Percentiles rank a stretch among this genome's conserved stretches.
These are phyloP conservation scores for Diceros bicornis DNA, from an alignment of 2,797 vertebrate species.

Conservation along the genomic window DNA sequence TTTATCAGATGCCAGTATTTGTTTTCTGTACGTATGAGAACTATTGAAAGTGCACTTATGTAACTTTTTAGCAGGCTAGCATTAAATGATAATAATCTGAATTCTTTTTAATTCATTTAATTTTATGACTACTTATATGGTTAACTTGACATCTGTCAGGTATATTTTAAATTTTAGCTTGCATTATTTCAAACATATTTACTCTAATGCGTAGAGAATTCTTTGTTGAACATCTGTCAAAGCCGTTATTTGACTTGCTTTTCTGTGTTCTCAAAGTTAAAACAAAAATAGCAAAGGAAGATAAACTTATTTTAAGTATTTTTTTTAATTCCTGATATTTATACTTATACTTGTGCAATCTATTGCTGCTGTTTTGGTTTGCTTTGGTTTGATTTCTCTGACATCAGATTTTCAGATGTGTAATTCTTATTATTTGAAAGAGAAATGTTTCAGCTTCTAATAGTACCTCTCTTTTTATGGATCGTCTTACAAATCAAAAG, in stretches of 20 bases:
- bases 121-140: constrained; percentile 42
- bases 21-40: constrained; percentile 49
- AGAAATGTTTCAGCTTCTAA: not conserved
- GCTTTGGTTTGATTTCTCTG: not conserved
- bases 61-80: not conserved
- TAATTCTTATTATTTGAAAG: constrained; percentile 29
- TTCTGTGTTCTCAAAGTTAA: constrained; percentile 49
- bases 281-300: not conserved
- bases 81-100: constrained; percentile 45
- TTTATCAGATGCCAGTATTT: not conserved
- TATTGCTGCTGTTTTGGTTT: not conserved
- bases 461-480: not conserved
- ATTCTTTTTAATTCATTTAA: not conserved
- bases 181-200: constrained; percentile 37
- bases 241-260: constrained; percentile 18
- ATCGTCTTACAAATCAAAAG: not conserved
- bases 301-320: not conserved
- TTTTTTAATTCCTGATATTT: not conserved
- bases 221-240: constrained; percentile 4
- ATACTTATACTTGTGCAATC: not conserved
- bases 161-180: constrained; percentile 51
- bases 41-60: not conserved
- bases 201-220: not conserved
- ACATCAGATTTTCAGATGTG: not conserved
- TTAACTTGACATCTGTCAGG: not conserved